Evolutionary conservation across 1,140 invertebrate genomes (phyloP).

Genomic region (Heterodera carotae): DNA sequence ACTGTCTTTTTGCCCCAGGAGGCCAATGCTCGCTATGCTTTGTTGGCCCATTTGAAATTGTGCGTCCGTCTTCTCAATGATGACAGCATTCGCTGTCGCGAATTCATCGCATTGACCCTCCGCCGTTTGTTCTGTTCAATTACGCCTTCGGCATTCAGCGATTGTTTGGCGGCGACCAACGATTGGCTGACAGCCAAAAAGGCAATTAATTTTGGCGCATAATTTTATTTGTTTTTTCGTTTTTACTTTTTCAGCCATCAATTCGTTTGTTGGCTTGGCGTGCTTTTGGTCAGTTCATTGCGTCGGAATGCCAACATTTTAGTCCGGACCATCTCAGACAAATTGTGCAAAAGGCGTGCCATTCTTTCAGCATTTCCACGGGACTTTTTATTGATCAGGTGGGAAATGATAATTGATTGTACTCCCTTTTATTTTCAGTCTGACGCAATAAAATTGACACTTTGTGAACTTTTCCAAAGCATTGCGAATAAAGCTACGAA

Average conservation of each 20-base stretch:
- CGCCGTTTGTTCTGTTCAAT: constrained; percentile 67
- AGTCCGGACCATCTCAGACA: background rate
- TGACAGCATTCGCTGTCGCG: constrained; percentile 66
- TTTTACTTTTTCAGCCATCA: constrained; percentile 12
- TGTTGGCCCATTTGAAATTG: constrained; percentile 76
- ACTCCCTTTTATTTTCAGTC: background rate
- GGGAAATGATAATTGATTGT: background rate
- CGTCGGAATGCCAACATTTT: constrained; percentile 15
- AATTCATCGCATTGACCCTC: constrained; percentile 65
- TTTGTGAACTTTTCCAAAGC: constrained; percentile 14
- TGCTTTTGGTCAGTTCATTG: constrained; percentile 11
- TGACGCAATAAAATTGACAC: background rate
- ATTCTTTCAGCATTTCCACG: constrained; percentile 14
- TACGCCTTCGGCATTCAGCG: constrained; percentile 37
- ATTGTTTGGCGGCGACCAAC: constrained; percentile 43
- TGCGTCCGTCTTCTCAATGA: constrained; percentile 70
- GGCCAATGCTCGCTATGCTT: constrained; percentile 71
- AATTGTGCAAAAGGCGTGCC: constrained; percentile 3
- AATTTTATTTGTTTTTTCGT: background rate
- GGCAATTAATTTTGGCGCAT: constrained; percentile 11
- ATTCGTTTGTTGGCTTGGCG: constrained; percentile 35
- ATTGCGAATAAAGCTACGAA: constrained; percentile 4
- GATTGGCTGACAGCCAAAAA: constrained; percentile 51
- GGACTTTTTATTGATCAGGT: background rate
- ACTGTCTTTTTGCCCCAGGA: constrained; percentile 68